A percentile compares a stretch with the other conserved stretches of the same genome.
phyloP scores from a whole-genome alignment of 1,140 invertebrate species.

The Papilio dardanus region DNA sequence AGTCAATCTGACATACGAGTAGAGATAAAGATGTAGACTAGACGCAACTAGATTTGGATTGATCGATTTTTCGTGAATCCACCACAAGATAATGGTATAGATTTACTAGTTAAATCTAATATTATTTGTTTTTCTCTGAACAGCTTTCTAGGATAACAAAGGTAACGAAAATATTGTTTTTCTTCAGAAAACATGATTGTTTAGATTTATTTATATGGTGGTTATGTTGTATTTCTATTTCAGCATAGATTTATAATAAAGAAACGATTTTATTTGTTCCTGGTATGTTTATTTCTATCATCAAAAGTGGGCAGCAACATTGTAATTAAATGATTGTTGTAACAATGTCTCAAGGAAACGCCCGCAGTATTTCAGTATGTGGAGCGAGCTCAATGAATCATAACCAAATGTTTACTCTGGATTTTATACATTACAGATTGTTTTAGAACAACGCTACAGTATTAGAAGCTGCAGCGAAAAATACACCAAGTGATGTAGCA shows the following conservation, averaged over 20 bases:
- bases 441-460: slow-evolving; percentile 43
- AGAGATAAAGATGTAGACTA: too few species aligned
- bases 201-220: neutral
- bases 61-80: too few species aligned
- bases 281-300: neutral
- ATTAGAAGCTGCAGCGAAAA: slow-evolving; percentile 46
- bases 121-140: neutral
- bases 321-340: slow-evolving; percentile 24
- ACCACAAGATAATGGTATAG: too few species aligned
- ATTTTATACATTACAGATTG: slow-evolving; percentile 51
- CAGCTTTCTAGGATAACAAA: neutral
- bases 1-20: neutral
- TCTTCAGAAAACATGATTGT: neutral
- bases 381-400: slow-evolving; percentile 53
- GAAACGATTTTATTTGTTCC: too few species aligned
- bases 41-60: too few species aligned
- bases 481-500: slow-evolving; percentile 3
- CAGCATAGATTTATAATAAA: too few species aligned
- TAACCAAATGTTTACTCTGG: slow-evolving; percentile 49
- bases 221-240: too few species aligned
- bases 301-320: neutral
- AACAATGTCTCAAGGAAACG: slow-evolving; percentile 52
- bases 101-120: too few species aligned
- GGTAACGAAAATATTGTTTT: neutral
- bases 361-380: slow-evolving; percentile 46